phyloP scores from a whole-genome alignment of 2,888 invertebrate species.

The Fragum sueziense region DNA sequence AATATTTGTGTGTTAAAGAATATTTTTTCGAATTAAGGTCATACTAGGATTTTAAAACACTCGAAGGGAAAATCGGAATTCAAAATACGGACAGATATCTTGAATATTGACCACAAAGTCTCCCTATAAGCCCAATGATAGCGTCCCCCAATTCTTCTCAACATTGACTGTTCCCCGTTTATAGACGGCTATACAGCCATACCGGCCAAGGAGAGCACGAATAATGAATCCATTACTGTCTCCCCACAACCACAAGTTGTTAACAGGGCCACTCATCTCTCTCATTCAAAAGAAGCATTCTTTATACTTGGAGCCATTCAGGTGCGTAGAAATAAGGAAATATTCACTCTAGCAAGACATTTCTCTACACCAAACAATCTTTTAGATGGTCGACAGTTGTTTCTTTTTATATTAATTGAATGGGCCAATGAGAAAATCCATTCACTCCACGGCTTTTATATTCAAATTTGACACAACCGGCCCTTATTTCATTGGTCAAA shows the following conservation, averaged over 20 bases:
- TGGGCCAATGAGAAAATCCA: too few species aligned
- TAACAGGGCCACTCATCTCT: constrained; percentile 76
- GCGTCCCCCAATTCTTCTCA: constrained; percentile 83
- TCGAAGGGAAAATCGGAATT: too few species aligned
- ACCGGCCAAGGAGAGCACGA: constrained; percentile 30
- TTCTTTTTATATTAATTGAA: too few species aligned
- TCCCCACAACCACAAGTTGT: constrained; percentile 67
- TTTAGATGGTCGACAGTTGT: too few species aligned
- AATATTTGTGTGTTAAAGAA: too few species aligned
- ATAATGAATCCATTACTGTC: constrained; percentile 54
- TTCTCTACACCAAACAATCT: too few species aligned
- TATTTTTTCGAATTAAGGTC: constrained; percentile 78
- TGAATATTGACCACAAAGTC: too few species aligned
- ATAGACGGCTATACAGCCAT: constrained; percentile 73
- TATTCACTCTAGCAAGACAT: too few species aligned
- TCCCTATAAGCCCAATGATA: constrained; percentile 83
- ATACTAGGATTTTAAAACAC: constrained; percentile 84
- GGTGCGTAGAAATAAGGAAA: constrained; percentile 80
- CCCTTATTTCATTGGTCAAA: too few species aligned
- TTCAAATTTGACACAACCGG: too few species aligned
- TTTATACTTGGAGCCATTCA: constrained; percentile 83
- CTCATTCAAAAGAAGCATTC: constrained; percentile 82
- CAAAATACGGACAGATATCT: too few species aligned
- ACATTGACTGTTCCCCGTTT: constrained; percentile 82
- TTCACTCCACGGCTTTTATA: too few species aligned